Base-by-base conservation (phyloP, 2,888 invertebrate genomes). In the Camptogramma bilineatum region DNA sequence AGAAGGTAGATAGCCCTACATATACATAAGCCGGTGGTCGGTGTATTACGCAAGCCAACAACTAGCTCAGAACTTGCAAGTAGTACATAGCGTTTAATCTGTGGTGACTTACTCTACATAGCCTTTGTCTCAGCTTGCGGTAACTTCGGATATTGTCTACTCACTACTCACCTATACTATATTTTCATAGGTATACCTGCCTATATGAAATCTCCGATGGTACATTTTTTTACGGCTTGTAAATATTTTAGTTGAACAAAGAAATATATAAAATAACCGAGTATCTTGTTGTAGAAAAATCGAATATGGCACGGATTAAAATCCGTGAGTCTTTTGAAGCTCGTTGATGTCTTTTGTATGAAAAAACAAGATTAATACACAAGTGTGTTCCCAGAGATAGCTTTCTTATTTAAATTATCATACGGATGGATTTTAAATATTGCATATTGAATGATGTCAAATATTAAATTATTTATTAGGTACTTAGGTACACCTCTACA, bases 101-200 rank as follows among this genome's bases (percentile, higher is more conserved):
- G 34, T 39, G 34, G 34, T 85, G 87, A 86, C 85, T 87, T 85
- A 90, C 86, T 90, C 89, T 81, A 91, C 87, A 91, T 91, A 90
- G 81, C 83, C 82, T 86, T 91, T 90, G 90, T 89, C 81, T 88
- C 73, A 71, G 72, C 76, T 75, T 74, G 71, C 70, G 72, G 73
- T 74, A 74, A 70, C 78, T 75, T 71, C 68, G 71, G 7, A 68
- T 73, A 67, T 69, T 79, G 73, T 70, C 73, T 69, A 70, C 71
- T 73, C 71, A 67, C n/a, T n/a, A n/a, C n/a, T n/a, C n/a, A n/a
- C n/a, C n/a, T n/a, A n/a, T n/a, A n/a, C n/a, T n/a, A n/a, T n/a
- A n/a, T n/a, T n/a, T n/a, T n/a, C n/a, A n/a, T n/a, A n/a, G n/a
- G n/a, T n/a, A n/a, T n/a, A n/a, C n/a, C n/a, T n/a, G n/a, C 73